Conservation (phyloP, 2,113 vertebrate species). For the Numida meleagris region DNA sequence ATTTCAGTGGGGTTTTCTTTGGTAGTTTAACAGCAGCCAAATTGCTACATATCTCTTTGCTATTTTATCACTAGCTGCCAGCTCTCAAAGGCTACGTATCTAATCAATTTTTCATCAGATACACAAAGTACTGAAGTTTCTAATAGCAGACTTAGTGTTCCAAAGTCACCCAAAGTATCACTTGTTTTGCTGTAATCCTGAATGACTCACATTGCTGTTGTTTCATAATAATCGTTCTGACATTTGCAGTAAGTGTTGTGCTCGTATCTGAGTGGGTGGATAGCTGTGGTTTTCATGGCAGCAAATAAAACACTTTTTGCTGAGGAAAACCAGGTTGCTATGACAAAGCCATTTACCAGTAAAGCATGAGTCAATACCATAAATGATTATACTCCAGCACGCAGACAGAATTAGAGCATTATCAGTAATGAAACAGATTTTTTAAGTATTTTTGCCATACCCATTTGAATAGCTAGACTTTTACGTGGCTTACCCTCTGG, state of each 20-base stretch:
- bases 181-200: constrained; percentile 46
- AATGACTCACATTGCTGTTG: constrained; percentile 70
- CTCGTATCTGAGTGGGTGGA: constrained; percentile 63
- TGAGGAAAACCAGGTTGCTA: constrained; percentile 55
- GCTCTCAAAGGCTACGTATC: constrained; percentile 33
- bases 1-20: constrained; percentile 60
- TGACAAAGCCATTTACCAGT: constrained; percentile 67
- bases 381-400: constrained; percentile 29
- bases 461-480: not conserved
- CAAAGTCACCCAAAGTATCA: constrained; percentile 61
- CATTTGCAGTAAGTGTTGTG: constrained; percentile 70
- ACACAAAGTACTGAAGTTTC: constrained; percentile 37
- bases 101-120: constrained; percentile 69
- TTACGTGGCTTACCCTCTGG: not conserved
- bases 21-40: constrained; percentile 59
- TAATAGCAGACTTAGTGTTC: constrained; percentile 71
- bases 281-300: constrained; percentile 51
- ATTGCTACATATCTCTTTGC: constrained; percentile 34
- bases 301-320: constrained; percentile 58
- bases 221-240: constrained; percentile 72
- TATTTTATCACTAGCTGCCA: constrained; percentile 46
- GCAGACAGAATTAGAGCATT: constrained; percentile 39
- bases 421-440: constrained; percentile 46
- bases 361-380: constrained; percentile 65
- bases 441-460: constrained; percentile 29